These are phyloP conservation scores for Lepidocyrtinus sp. DNA, from an alignment of 2,888 invertebrate genomes.

Conservation along the genomic window DNA sequence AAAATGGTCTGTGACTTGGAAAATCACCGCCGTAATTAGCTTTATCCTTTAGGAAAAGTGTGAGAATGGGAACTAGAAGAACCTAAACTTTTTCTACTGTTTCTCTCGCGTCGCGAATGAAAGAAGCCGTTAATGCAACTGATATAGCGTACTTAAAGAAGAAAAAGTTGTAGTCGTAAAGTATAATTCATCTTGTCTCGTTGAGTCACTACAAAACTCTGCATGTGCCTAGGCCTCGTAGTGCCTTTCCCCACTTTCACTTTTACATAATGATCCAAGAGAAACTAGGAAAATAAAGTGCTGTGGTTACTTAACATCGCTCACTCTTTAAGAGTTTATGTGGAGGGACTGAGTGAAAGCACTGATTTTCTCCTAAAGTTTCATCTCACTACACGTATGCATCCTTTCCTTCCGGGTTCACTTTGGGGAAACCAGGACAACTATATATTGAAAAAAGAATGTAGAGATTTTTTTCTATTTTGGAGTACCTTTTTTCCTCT, in stretches of 20 bases:
- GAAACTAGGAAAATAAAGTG: slow-evolving; percentile 29
- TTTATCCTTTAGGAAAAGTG: slow-evolving; percentile 26
- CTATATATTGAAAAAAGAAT: not conserved
- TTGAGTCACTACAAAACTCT: not conserved
- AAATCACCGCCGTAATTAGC: slow-evolving; percentile 52
- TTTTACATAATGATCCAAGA: slow-evolving; percentile 23
- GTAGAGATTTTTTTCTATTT: slow-evolving; percentile 8
- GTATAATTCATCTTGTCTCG: slow-evolving; percentile 45
- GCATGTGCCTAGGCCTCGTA: not conserved
- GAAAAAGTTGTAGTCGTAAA: slow-evolving; percentile 2
- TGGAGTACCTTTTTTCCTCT: not conserved
- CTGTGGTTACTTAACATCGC: slow-evolving; percentile 41
- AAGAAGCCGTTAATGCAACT: not conserved
- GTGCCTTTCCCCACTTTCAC: not conserved
- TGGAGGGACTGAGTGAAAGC: slow-evolving; percentile 23
- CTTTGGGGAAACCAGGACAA: not conserved
- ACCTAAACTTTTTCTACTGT: too few relatives aligned
- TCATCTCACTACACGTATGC: not conserved
- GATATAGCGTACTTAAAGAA: not conserved
- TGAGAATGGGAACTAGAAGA: slow-evolving; percentile 19
- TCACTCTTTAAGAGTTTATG: too few relatives aligned
- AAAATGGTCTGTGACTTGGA: slow-evolving; percentile 51
- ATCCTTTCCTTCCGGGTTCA: not conserved
- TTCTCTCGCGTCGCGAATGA: slow-evolving; percentile 3
- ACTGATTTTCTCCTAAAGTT: slow-evolving; percentile 39